Percentiles rank a stretch among this genome's conserved stretches.
These are phyloP conservation scores for Acipenser ruthenus DNA, from an alignment of 2,797 vertebrate genomes.

Conservation along the genomic window DNA sequence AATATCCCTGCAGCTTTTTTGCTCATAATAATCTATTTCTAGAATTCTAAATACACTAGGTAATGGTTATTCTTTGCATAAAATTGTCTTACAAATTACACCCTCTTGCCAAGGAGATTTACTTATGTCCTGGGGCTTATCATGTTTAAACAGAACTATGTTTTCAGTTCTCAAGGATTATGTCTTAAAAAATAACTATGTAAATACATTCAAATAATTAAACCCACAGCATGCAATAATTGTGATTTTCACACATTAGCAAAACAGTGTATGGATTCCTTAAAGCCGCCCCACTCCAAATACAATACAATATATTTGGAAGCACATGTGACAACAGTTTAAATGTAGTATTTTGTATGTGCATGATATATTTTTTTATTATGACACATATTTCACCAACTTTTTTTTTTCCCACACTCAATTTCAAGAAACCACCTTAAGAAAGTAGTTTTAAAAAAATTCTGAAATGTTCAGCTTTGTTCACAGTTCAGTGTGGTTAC, in stretches of 20 bases:
- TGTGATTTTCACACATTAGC: constrained; percentile 12
- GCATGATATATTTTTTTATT: too few relatives aligned
- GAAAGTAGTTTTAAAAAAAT: too few relatives aligned
- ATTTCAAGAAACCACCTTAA: too few relatives aligned
- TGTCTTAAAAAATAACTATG: constrained; percentile 16
- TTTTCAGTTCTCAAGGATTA: constrained; percentile 17
- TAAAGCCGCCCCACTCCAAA: too few relatives aligned
- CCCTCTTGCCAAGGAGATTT: constrained; percentile 17
- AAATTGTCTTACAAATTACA: constrained; percentile 21
- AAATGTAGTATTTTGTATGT: too few relatives aligned
- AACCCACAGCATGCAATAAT: constrained; percentile 11
- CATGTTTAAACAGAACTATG: constrained; percentile 16
- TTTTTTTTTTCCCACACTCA: too few relatives aligned
- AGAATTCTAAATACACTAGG: constrained; percentile 14
- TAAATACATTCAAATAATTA: constrained; percentile 21
- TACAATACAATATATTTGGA: too few relatives aligned
- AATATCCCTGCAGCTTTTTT: constrained; percentile 13
- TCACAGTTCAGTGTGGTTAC: too few relatives aligned
- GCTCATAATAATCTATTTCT: constrained; percentile 12
- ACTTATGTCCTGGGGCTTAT: constrained; percentile 18
- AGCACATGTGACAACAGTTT: too few relatives aligned
- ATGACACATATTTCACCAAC: too few relatives aligned
- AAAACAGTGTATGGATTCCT: constrained; percentile 1
- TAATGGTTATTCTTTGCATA: constrained; percentile 16
- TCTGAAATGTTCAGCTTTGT: too few relatives aligned